Percentiles rank a stretch among this genome's conserved stretches.
phyloP scores from a whole-genome alignment of 2,888 invertebrate genomes.

The Crossocerus cetratus region DNA sequence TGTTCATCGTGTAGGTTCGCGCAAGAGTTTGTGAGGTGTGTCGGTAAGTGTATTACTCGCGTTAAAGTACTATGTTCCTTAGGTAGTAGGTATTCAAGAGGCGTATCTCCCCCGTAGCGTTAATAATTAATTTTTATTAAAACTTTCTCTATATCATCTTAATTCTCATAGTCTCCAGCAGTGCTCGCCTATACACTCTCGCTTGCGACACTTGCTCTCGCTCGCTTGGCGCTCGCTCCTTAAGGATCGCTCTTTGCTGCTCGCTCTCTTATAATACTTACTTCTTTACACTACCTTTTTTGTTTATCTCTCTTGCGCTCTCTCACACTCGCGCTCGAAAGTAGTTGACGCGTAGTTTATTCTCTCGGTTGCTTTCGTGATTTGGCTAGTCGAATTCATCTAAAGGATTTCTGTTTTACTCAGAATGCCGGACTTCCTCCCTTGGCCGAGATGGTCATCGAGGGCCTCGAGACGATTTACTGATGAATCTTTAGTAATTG shows the following conservation, averaged over 20 bases:
- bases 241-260: slow-evolving; percentile 2
- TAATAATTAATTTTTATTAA: slow-evolving; percentile 68
- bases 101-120: slow-evolving; percentile 49
- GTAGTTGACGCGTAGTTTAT: slow-evolving; percentile 31
- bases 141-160: slow-evolving; percentile 67
- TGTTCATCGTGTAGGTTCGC: slow-evolving; percentile 21
- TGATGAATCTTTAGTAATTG: slow-evolving; percentile 2
- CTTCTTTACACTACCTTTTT: no score
- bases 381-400: slow-evolving; percentile 46
- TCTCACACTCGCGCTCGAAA: slow-evolving; percentile 15
- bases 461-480: slow-evolving; percentile 47
- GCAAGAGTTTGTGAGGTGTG: slow-evolving; percentile 19
- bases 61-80: slow-evolving; percentile 42
- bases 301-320: background rate
- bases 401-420: slow-evolving; percentile 38
- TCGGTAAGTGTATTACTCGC: slow-evolving; percentile 1
- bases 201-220: slow-evolving; percentile 17
- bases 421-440: no score
- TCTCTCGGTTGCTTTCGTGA: slow-evolving; percentile 14
- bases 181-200: slow-evolving; percentile 44
- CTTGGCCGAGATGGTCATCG: slow-evolving; percentile 26
- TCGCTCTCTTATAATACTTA: background rate
- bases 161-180: slow-evolving; percentile 58
- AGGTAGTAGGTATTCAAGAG: slow-evolving; percentile 57
- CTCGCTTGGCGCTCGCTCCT: background rate